A percentile compares a stretch with the other conserved stretches of the same genome.
phyloP scores from a whole-genome alignment of 2,113 vertebrate genomes.

The Serilophus lunatus region DNA sequence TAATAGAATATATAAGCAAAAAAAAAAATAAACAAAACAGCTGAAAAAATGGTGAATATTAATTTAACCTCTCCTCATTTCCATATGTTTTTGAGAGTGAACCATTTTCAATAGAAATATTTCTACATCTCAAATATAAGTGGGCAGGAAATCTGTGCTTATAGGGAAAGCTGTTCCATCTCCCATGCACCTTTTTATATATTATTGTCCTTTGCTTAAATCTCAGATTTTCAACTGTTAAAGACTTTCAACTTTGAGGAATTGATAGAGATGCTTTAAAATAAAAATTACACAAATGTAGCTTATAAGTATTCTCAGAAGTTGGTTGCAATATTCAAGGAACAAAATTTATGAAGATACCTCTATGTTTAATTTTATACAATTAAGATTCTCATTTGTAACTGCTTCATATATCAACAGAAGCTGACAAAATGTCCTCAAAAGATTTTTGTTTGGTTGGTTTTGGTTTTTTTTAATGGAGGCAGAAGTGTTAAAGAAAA shows the following conservation, averaged over 20 bases:
- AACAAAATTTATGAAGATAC: background rate
- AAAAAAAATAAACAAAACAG: background rate
- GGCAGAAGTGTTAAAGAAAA: background rate
- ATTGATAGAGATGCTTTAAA: background rate
- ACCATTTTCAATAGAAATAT: background rate
- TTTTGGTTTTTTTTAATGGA: background rate
- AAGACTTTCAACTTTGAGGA: background rate
- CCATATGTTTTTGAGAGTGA: background rate
- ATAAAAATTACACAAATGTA: background rate
- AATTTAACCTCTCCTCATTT: slow-evolving; percentile 11
- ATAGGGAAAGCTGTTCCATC: background rate
- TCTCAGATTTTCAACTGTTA: background rate
- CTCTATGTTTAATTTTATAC: background rate
- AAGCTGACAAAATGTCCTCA: background rate
- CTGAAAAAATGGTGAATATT: slow-evolving; percentile 21
- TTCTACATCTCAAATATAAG: background rate
- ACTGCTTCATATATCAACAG: background rate
- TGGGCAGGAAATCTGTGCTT: background rate
- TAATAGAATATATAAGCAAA: background rate
- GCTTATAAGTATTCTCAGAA: background rate
- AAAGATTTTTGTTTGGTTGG: background rate
- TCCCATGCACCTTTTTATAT: background rate
- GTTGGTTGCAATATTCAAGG: background rate
- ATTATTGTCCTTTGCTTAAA: background rate
- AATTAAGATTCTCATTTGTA: background rate